Conservation (phyloP, 2,113 vertebrate genomes). For the Raja brachyura region DNA sequence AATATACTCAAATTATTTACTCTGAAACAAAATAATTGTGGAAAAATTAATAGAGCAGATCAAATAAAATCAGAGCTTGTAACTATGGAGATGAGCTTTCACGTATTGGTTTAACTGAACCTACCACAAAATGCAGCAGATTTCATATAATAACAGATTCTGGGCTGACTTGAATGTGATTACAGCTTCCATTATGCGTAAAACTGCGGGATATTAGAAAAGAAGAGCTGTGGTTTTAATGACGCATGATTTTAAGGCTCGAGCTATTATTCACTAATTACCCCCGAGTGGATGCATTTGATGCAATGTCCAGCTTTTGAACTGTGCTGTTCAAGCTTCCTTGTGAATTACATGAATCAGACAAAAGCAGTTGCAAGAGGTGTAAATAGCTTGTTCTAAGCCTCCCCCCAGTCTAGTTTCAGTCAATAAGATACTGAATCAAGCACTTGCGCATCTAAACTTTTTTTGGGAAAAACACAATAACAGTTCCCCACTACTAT, state of each 20-base stretch:
- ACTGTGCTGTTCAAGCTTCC: neutral
- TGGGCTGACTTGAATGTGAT: slow-evolving; percentile 8
- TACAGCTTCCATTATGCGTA: neutral
- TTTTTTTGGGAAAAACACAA: too few species aligned
- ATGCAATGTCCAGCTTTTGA: neutral
- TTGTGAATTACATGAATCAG: neutral
- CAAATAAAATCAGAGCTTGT: neutral
- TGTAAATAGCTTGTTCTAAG: too few species aligned
- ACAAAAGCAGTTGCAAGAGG: neutral
- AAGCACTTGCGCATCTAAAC: too few species aligned
- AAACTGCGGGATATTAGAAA: neutral
- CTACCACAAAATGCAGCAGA: neutral
- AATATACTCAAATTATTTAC: slow-evolving; percentile 12
- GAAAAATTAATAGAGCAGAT: slow-evolving; percentile 28
- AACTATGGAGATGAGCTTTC: slow-evolving; percentile 9
- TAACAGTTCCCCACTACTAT: too few species aligned
- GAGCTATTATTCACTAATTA: neutral
- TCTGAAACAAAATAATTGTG: neutral
- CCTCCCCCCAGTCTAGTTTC: too few species aligned
- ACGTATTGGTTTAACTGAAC: neutral
- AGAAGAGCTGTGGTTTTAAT: neutral
- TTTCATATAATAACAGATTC: neutral
- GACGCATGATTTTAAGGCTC: neutral
- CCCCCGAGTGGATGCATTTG: neutral
- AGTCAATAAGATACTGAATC: too few species aligned